Percentiles rank a stretch among this genome's conserved stretches.
Evolutionary conservation across 2,888 invertebrate genomes (phyloP).

Genomic region (Cepaea hortensis): DNA sequence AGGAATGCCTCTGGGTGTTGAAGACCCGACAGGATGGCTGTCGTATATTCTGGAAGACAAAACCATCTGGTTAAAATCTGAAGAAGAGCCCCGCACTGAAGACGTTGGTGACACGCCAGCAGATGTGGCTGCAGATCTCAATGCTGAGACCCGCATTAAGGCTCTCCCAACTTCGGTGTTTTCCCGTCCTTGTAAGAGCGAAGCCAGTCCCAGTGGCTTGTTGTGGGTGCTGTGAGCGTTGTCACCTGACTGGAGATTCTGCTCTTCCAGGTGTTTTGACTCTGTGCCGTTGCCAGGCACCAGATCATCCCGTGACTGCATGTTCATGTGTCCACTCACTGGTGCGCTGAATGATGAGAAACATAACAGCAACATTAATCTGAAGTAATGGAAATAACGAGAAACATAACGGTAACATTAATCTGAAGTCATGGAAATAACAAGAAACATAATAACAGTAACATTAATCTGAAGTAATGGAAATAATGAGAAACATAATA

Average conservation of each 20-base stretch:
- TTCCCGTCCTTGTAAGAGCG: slow-evolving; percentile 87
- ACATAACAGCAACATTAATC: neutral
- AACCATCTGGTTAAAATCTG: slow-evolving; percentile 37
- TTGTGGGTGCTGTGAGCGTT: slow-evolving; percentile 82
- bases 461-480: too few relatives aligned
- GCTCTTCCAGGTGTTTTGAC: neutral
- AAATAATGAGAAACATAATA: too few relatives aligned
- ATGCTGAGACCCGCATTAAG: slow-evolving; percentile 31
- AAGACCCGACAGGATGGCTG: neutral
- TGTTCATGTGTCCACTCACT: neutral
- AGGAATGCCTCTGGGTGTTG: slow-evolving; percentile 16
- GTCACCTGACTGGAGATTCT: neutral
- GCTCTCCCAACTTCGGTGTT: slow-evolving; percentile 73
- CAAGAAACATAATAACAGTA: too few relatives aligned
- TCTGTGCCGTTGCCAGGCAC: neutral
- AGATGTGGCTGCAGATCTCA: slow-evolving; percentile 1
- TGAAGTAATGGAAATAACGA: too few relatives aligned
- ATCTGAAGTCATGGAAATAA: too few relatives aligned
- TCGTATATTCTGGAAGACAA: slow-evolving; percentile 16
- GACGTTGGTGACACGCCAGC: slow-evolving; percentile 33
- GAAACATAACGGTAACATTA: too few relatives aligned
- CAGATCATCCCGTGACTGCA: neutral
- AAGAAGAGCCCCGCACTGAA: slow-evolving; percentile 30
- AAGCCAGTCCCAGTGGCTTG: slow-evolving; percentile 85
- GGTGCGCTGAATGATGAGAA: neutral